Evolutionary conservation across 1,140 invertebrate species (phyloP).

Genomic region (Belonocnema kinseyi): DNA sequence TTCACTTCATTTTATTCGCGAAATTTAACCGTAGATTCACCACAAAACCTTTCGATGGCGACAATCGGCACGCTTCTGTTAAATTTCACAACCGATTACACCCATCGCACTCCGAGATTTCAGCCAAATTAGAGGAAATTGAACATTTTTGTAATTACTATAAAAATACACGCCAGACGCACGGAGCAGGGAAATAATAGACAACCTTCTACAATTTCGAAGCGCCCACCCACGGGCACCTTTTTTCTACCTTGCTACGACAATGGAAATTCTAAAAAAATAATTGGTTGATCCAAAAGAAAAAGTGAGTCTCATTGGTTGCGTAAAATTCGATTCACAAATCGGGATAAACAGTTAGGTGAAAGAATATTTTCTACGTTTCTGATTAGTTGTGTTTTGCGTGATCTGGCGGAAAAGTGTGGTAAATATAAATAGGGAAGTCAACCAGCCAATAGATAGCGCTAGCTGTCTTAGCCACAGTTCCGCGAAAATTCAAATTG

Average conservation of each 20-base stretch:
- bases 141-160: constrained; percentile 49
- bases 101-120: constrained; percentile 30
- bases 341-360: no score
- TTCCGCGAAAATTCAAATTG: no score
- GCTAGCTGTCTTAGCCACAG: no score
- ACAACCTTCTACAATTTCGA: neutral
- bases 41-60: neutral
- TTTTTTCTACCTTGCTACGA: constrained; percentile 8
- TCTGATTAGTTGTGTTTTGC: no score
- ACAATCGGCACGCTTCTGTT: neutral
- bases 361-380: no score
- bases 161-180: constrained; percentile 49
- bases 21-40: neutral
- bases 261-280: neutral
- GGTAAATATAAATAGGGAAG: no score
- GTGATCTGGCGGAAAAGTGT: no score
- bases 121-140: constrained; percentile 32
- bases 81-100: constrained; percentile 3
- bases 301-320: no score
- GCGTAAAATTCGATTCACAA: no score
- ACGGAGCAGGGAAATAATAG: constrained; percentile 34
- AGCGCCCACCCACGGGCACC: neutral
- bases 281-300: no score
- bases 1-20: constrained; percentile 38
- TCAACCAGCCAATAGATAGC: no score